These are phyloP conservation scores for Thereva nobilitata DNA, from an alignment of 2,888 invertebrate genomes.

Conservation along the genomic window DNA sequence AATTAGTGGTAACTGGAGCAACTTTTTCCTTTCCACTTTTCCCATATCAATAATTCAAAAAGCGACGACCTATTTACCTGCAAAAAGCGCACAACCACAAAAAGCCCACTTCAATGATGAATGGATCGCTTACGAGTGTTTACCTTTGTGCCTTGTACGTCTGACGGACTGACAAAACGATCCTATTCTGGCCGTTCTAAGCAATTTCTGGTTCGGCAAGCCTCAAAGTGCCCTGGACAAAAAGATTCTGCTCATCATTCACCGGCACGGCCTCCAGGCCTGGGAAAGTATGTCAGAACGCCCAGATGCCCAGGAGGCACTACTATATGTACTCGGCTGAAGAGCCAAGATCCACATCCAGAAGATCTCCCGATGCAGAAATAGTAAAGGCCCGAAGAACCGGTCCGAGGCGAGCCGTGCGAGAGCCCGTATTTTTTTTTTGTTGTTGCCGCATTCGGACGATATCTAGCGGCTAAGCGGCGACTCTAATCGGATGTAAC, in stretches of 20 bases:
- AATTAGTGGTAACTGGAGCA: conserved; percentile 24
- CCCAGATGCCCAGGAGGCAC: neutral
- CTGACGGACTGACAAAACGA: conserved; percentile 23
- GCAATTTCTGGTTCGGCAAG: conserved; percentile 1
- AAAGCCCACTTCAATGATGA: conserved; percentile 25
- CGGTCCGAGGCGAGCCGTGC: too few relatives aligned
- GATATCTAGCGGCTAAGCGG: too few relatives aligned
- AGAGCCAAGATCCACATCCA: too few relatives aligned
- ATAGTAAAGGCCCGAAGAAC: too few relatives aligned
- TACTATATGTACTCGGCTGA: too few relatives aligned
- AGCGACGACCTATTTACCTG: conserved; percentile 26
- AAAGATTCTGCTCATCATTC: conserved; percentile 23
- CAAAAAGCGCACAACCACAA: conserved; percentile 23
- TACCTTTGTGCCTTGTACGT: conserved; percentile 7
- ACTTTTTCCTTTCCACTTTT: conserved; percentile 21
- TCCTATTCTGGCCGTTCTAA: conserved; percentile 9
- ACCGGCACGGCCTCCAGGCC: conserved; percentile 3
- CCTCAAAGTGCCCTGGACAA: neutral
- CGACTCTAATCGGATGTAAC: too few relatives aligned
- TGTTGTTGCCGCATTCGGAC: too few relatives aligned
- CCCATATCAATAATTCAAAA: conserved; percentile 14
- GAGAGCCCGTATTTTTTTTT: too few relatives aligned
- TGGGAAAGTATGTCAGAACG: conserved; percentile 27
- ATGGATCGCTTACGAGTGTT: conserved; percentile 27
- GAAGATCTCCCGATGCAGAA: too few relatives aligned